Evolutionary conservation across 2,797 vertebrate genomes (phyloP), one percentile per base, ranked within the genome.

Genomic region (Arctocebus calabarensis): DNA sequence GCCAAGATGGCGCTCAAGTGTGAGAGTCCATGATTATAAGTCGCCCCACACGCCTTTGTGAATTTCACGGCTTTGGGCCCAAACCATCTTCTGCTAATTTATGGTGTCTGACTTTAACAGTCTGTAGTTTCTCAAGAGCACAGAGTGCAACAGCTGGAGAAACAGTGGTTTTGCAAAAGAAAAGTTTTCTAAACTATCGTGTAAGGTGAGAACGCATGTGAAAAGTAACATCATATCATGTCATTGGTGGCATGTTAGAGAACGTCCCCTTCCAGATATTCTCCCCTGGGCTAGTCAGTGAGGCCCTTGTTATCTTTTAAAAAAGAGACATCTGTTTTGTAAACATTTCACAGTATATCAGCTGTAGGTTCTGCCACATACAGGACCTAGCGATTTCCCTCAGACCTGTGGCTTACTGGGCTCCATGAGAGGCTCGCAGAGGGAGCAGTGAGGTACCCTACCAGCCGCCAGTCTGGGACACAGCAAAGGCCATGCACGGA

Each of bases 381-480:
- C 96, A 66, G 82, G 79, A 59, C 78, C 73, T 68, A 61, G 40
- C 61, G n/a, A 90, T 85, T 96, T 87, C 92, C 93, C 94, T 97
- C 97, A 98, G 98, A 98, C 98, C 96, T 98, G 98, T 98, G 98
- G 98, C 98, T 99, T 99, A 97, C 98, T 98, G 98, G 98, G 98
- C 95, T 98, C 89, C 95, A 90, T n/a, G 84, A 96, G 97, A 97
- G 1, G 3, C 74, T 97, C 96, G 88, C 91, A 84, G 91, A 96
- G 96, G 97, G 97, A 95, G 90, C 95, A 96, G 96, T 96, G 97
- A 98, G 98, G 98, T 96, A 89, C 98, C 98, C 97, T 96, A 97
- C 97, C 5, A 96, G 97, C 97, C 97, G 96, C 98, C 97, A 97
- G 97, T 97, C 97, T 98, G 97, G 97, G 96, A 97, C 96, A 86